Base-by-base conservation (phyloP, 1,140 invertebrate species). In the Bombus breviceps region DNA sequence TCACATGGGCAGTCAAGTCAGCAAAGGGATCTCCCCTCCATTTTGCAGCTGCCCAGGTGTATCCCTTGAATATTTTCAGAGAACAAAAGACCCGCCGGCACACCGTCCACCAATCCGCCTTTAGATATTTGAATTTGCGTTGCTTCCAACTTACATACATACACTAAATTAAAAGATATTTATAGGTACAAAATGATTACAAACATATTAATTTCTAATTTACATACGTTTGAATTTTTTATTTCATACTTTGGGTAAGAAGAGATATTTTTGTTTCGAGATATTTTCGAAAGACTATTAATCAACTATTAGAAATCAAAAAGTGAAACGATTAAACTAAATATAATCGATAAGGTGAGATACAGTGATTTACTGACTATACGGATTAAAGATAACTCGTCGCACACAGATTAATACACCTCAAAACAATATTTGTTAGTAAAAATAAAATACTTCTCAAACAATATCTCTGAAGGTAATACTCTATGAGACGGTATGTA, bases 31-130 rank as follows among this genome's bases (percentile, higher is more conserved):
- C 34, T 13, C 57, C 32, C 18, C 79, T 28, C 39, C n/a, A 2
- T 43, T 32, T 83, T 53, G 18, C 28, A 53, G 12, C 84, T 73
- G 18, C 86, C 88, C n/a, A 92, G 53, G 13, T 64, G 18, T 59
- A 85, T 89, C 47, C 81, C 82, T 78, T 87, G 88, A 85, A n/a
- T n/a, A n/a, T n/a, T n/a, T n/a, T n/a, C n/a, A n/a, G n/a, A n/a
- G n/a, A n/a, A 76, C 75, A 71, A 43, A 74, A 39, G 15, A 13
- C 4, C 12, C 2, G 12, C 13, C 6, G 1, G 53, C 34, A 37
- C 3, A n/a, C 1, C 15, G 15, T 37, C 18, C 4, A 22, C 13
- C 28, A 22, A 25, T 39, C 25, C 2, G 2, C n/a, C 4, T 43
- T 53, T 68, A 43, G 13, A 1, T 32, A 47, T 10, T 32, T 5